phyloP scores from a whole-genome alignment of 2,113 vertebrate species.

The Acanthochromis polyacanthus region DNA sequence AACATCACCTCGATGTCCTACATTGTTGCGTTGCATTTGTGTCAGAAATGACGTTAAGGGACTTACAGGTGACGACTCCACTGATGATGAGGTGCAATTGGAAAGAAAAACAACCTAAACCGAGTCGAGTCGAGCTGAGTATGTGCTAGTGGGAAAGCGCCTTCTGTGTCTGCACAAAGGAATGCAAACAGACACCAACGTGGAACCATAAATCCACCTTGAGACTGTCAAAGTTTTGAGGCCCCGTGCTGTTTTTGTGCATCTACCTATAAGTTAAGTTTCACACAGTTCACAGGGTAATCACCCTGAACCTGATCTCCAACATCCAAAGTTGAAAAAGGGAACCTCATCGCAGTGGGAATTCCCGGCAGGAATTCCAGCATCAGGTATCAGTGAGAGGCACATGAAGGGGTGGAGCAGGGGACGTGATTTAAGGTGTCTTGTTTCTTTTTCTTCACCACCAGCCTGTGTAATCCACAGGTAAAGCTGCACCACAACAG shows the following conservation, averaged over 20 bases:
- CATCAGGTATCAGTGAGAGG: slow-evolving; percentile 14
- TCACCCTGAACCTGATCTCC: slow-evolving; percentile 37
- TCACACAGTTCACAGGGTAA: slow-evolving; percentile 4
- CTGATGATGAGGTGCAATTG: no score
- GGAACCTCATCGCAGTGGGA: slow-evolving; percentile 52
- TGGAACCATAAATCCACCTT: neutral
- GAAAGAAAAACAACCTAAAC: no score
- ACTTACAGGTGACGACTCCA: no score
- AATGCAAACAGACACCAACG: no score
- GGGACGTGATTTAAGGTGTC: slow-evolving; percentile 48
- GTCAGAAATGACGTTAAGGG: no score
- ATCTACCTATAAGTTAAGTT: neutral
- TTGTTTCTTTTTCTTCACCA: slow-evolving; percentile 16
- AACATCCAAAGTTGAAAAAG: slow-evolving; percentile 9
- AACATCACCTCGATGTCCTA: no score
- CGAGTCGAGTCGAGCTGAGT: no score
- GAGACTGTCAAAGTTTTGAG: neutral
- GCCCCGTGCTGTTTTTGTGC: neutral
- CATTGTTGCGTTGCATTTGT: no score
- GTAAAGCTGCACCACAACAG: slow-evolving; percentile 12
- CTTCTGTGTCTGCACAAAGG: no score
- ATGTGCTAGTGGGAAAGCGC: no score
- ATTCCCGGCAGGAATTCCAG: slow-evolving; percentile 42
- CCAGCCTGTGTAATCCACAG: slow-evolving; percentile 20
- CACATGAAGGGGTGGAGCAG: neutral